Evolutionary conservation across 2,113 vertebrate genomes (phyloP), one percentile per base, ranked within the genome.

Genomic region (Bombycilla garrulus): DNA sequence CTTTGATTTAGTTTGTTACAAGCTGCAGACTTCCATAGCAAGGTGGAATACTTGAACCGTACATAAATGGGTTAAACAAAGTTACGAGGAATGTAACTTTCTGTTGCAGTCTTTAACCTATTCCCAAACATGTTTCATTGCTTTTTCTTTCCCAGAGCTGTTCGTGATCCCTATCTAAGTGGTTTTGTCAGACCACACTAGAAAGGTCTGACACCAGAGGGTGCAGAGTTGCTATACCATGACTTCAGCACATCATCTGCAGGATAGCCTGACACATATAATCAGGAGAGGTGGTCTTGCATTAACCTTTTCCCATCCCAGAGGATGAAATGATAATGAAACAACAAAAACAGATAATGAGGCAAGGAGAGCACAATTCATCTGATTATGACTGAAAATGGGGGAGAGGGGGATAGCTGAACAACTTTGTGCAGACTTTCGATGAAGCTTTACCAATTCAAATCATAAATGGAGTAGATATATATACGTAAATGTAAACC

Each of bases 291-390:
- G 42, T 81, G 66, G 47, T 91, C 66, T 88, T 90, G 38, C 60
- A 64, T 87, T 95, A 83, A 86, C 48, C 89, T 95, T 81, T 91
- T 77, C 54, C 6, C 10, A 42, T 76, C 45, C 64, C 15, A 2
- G n/a, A 73, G 48, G 42, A 79, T n/a, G 72, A 93, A 93, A 93
- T 61, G 11, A 61, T 94, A 88, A 85, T 81, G 72, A 89, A 91
- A 85, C n/a, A 89, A 74, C 65, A 81, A 69, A 90, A 94, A 25
- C 38, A 77, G 31, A 50, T 93, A 73, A 82, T 70, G 60, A 92
- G 40, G 42, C 33, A 86, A 82, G 29, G 21, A 85, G 42, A 81
- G 4, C 21, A 44, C 51, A 38, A 5, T 76, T 89, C 56, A 51
- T 76, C 45, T 71, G 36, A 60, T 89, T 87, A 53, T 40, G 8